Conservation (phyloP, 2,888 invertebrate species). For the Acheta domesticus region DNA sequence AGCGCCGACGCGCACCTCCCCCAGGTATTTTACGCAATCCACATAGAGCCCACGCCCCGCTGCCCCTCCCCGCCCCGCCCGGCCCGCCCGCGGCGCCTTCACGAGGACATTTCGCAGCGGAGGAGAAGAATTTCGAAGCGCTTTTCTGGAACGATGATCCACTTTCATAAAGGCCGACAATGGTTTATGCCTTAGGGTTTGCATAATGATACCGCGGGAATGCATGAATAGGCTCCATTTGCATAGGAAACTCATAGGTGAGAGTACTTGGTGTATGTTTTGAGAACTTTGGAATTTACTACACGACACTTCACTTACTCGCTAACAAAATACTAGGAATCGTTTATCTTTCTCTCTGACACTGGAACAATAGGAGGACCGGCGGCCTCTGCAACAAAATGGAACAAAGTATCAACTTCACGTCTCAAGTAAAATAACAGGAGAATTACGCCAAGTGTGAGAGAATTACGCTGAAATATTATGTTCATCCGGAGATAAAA, state of each 20-base stretch:
- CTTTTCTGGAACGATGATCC: constrained; percentile 18
- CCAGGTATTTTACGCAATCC: not conserved
- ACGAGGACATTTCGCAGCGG: not conserved
- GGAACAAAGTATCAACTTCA: constrained; percentile 11
- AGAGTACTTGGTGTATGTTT: constrained; percentile 22
- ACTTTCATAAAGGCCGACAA: constrained; percentile 5
- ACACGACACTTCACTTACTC: constrained; percentile 18
- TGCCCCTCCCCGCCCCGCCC: not conserved
- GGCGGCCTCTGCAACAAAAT: constrained; percentile 19
- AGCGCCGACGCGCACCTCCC: not conserved
- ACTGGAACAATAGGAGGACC: constrained; percentile 30
- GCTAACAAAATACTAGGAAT: constrained; percentile 26
- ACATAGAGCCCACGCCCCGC: not conserved
- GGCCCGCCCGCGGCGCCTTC: not conserved
- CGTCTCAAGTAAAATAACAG: constrained; percentile 5
- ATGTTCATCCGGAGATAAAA: constrained; percentile 6
- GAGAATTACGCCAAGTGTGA: constrained; percentile 18
- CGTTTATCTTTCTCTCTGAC: constrained; percentile 30
- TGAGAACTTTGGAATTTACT: constrained; percentile 25
- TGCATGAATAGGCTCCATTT: constrained; percentile 20
- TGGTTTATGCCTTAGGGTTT: not conserved
- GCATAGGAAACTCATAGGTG: constrained; percentile 22
- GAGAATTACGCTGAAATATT: constrained; percentile 18
- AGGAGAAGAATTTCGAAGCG: not conserved
- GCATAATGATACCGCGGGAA: constrained; percentile 18